Evolutionary conservation across 2,888 invertebrate species (phyloP).

Genomic region (Lacanobia oleracea): DNA sequence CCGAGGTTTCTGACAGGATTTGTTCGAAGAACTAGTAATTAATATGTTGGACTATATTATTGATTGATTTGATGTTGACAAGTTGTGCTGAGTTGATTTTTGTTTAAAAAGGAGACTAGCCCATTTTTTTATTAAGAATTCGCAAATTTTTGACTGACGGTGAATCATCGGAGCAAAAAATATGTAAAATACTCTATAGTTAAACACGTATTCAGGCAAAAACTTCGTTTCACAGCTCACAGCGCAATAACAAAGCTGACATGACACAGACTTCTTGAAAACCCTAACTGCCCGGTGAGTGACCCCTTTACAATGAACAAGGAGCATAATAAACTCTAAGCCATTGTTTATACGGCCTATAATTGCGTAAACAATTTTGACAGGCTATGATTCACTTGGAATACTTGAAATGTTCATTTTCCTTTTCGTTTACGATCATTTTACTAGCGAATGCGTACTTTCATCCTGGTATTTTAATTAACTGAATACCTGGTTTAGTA

Average conservation of each 20-base stretch:
- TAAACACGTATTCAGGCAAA: constrained; percentile 15
- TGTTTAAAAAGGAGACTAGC: not conserved
- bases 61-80: constrained; percentile 15
- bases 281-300: constrained; percentile 59
- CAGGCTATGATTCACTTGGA: constrained; percentile 42
- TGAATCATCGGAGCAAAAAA: constrained; percentile 12
- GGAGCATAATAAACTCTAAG: constrained; percentile 40
- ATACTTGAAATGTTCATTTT: constrained; percentile 47
- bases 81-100: constrained; percentile 3
- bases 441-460: constrained; percentile 47
- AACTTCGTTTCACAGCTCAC: constrained; percentile 33
- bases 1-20: constrained; percentile 23
- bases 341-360: constrained; percentile 17
- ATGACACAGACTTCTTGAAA: constrained; percentile 55
- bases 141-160: no score
- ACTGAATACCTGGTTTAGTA: constrained; percentile 41
- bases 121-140: no score
- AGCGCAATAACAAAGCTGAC: constrained; percentile 52
- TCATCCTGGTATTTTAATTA: constrained; percentile 55
- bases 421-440: constrained; percentile 56
- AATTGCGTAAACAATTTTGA: constrained; percentile 51
- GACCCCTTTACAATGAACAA: constrained; percentile 45
- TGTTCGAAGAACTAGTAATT: not conserved
- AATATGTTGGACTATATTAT: not conserved
- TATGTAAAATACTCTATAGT: constrained; percentile 6